Evolutionary conservation across 2,888 invertebrate genomes (phyloP).

Genomic region (Aphelenchoides bicaudatus): DNA sequence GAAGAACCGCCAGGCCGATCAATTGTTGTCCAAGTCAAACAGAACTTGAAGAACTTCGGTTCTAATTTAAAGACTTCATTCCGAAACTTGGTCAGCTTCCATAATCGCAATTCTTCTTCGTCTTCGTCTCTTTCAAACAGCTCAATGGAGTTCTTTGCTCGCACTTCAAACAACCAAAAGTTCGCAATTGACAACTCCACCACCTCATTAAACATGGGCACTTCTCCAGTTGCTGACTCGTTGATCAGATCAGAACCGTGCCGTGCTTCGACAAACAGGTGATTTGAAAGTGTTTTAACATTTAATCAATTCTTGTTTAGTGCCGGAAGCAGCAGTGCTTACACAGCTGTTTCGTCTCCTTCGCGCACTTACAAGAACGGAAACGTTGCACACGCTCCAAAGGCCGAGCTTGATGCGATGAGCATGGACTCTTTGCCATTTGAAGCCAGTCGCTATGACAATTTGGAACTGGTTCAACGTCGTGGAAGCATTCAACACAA

Average conservation of each 20-base stretch:
- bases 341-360: slow-evolving; percentile 17
- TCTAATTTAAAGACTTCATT: slow-evolving; percentile 13
- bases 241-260: not conserved
- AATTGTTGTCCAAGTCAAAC: slow-evolving; percentile 1
- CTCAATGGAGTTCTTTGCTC: slow-evolving; percentile 8
- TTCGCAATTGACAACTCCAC: slow-evolving; percentile 2
- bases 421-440: slow-evolving; percentile 13
- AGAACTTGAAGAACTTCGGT: slow-evolving; percentile 12
- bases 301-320: not conserved
- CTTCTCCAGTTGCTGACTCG: not conserved
- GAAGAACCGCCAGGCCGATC: slow-evolving; percentile 7
- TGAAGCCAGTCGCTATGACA: slow-evolving; percentile 17
- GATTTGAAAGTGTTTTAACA: not conserved
- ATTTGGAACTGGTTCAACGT: too few relatives aligned
- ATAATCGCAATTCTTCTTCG: slow-evolving; percentile 3
- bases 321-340: slow-evolving; percentile 11
- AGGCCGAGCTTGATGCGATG: slow-evolving; percentile 18
- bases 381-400: slow-evolving; percentile 8
- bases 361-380: slow-evolving; percentile 10
- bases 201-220: slow-evolving; percentile 5
- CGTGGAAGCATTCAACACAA: too few relatives aligned
- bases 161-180: too few relatives aligned
- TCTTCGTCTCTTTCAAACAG: slow-evolving; percentile 11
- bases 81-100: slow-evolving; percentile 12
- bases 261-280: not conserved